phyloP scores from a whole-genome alignment of 2,888 invertebrate species.

The Drosophila neonasuta region DNA sequence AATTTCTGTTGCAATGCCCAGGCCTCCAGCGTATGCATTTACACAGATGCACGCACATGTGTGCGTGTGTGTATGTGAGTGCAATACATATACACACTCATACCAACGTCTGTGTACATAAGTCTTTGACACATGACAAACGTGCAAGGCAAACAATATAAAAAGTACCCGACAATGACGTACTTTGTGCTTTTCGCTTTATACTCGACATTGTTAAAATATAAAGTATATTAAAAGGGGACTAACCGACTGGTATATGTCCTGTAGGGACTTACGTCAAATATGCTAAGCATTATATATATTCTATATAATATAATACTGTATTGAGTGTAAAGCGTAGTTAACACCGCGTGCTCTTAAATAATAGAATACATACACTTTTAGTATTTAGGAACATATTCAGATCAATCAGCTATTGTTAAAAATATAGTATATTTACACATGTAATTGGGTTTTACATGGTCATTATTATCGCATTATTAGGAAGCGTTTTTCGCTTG shows the following conservation, averaged over 20 bases:
- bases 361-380: too few species aligned
- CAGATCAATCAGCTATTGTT: too few species aligned
- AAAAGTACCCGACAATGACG: constrained; percentile 31
- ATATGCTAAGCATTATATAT: too few species aligned
- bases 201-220: constrained; percentile 6
- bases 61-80: neutral
- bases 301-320: too few species aligned
- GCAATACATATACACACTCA: neutral
- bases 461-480: too few species aligned
- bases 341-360: too few species aligned
- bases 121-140: constrained; percentile 38
- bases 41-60: neutral
- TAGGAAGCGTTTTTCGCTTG: too few species aligned
- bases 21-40: neutral
- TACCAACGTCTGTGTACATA: constrained; percentile 1
- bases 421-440: too few species aligned
- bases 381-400: too few species aligned
- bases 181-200: constrained; percentile 18
- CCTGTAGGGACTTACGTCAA: neutral
- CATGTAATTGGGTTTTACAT: too few species aligned
- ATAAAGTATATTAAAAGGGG: neutral
- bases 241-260: neutral
- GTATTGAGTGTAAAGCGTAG: too few species aligned
- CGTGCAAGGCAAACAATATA: constrained; percentile 59
- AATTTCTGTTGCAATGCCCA: constrained; percentile 29